Evolutionary conservation across 2,113 vertebrate species (phyloP).

Genomic region (Cyphomyrus plagiostoma): DNA sequence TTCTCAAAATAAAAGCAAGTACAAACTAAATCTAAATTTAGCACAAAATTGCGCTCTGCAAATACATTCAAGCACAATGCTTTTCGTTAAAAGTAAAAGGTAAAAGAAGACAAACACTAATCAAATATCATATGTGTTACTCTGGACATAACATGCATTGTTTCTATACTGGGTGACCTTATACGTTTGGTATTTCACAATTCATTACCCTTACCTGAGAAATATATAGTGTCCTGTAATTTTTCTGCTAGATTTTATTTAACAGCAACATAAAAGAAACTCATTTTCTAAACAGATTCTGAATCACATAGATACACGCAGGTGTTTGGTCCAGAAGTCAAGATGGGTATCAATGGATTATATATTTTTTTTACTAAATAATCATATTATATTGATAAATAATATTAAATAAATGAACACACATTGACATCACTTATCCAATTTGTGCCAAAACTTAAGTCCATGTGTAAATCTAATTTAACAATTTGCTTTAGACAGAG

Average conservation of each 20-base stretch:
- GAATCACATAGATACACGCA: neutral
- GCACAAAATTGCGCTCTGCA: neutral
- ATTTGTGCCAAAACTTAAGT: neutral
- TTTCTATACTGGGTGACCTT: neutral
- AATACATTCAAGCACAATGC: neutral
- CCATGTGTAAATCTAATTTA: neutral
- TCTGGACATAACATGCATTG: neutral
- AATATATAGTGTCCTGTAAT: neutral
- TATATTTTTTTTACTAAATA: neutral
- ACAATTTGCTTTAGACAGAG: neutral
- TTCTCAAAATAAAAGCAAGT: neutral
- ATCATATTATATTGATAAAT: neutral
- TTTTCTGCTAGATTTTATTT: slow-evolving; percentile 12
- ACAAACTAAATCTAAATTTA: neutral
- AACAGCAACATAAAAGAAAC: neutral
- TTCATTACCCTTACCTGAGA: neutral
- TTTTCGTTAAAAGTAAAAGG: neutral
- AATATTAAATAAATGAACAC: neutral
- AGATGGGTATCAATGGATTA: neutral
- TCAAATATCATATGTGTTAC: neutral
- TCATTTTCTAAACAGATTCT: neutral
- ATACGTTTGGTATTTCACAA: neutral
- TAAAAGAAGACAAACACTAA: neutral
- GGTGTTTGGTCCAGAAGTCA: neutral
- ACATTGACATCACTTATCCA: neutral